phyloP scores from a whole-genome alignment of 2,888 invertebrate genomes.

The Pogonocherus hispidulus region DNA sequence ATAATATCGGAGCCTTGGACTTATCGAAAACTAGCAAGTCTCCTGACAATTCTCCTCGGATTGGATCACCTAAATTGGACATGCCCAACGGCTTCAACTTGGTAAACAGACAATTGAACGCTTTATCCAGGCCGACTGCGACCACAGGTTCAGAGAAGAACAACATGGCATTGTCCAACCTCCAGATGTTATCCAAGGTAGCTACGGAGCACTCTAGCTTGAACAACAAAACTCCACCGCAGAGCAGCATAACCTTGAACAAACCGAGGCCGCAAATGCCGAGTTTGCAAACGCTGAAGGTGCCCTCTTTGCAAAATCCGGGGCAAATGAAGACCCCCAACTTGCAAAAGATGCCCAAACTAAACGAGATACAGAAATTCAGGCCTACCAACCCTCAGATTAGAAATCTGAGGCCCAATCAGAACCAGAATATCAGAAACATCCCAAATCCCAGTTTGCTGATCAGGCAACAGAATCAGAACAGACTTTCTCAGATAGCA shows the following conservation, averaged over 20 bases:
- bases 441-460: constrained; percentile 77
- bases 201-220: constrained; percentile 62
- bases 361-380: constrained; percentile 69
- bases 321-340: constrained; percentile 52
- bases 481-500: constrained; percentile 55
- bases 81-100: constrained; percentile 53
- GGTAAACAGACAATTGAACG: constrained; percentile 46
- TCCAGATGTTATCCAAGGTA: constrained; percentile 71
- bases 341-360: constrained; percentile 65
- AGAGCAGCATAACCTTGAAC: constrained; percentile 36
- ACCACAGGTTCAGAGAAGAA: constrained; percentile 45
- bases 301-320: constrained; percentile 51
- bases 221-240: constrained; percentile 50
- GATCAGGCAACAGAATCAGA: constrained; percentile 71
- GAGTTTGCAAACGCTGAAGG: constrained; percentile 62
- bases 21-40: constrained; percentile 66
- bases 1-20: constrained; percentile 71
- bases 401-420: constrained; percentile 63
- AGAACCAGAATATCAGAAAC: constrained; percentile 75
- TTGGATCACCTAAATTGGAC: constrained; percentile 58
- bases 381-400: constrained; percentile 59
- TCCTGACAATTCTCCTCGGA: constrained; percentile 56
- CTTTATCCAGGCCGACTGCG: constrained; percentile 34
- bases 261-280: constrained; percentile 63
- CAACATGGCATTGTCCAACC: constrained; percentile 66